These are phyloP conservation scores for Labroides dimidiatus DNA, from an alignment of 2,797 vertebrate species.

Conservation along the genomic window DNA sequence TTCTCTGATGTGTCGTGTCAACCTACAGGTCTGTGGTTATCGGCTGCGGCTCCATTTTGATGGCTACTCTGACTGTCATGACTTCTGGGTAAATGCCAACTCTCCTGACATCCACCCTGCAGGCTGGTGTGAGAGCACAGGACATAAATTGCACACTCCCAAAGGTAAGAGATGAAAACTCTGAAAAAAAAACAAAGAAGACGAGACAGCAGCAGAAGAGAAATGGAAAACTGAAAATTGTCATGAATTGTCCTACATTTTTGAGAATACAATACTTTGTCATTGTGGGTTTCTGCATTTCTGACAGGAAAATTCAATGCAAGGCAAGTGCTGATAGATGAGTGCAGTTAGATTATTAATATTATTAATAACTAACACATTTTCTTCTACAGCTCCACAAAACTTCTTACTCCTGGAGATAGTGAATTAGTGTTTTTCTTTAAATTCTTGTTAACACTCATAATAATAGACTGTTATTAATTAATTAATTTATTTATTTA, in stretches of 20 bases:
- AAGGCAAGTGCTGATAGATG: too few species aligned
- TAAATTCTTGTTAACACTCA: too few species aligned
- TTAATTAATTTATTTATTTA: neutral
- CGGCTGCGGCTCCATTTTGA: constrained; percentile 97
- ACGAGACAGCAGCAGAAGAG: neutral
- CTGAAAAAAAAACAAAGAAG: neutral
- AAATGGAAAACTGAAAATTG: neutral
- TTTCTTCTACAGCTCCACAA: too few species aligned
- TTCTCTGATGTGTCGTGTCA: neutral
- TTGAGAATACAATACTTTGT: neutral
- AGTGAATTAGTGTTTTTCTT: too few species aligned
- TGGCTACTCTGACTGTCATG: constrained; percentile 96
- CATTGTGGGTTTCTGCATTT: too few species aligned
- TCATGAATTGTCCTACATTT: neutral
- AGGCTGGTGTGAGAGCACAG: constrained; percentile 96
- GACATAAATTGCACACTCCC: constrained; percentile 94
- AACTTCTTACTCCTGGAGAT: too few species aligned
- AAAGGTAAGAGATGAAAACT: constrained; percentile 87
- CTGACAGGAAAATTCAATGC: too few species aligned
- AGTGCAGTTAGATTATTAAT: too few species aligned
- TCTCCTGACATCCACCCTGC: constrained; percentile 92
- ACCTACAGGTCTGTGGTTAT: constrained; percentile 91
- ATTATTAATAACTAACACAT: too few species aligned
- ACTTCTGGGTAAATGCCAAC: constrained; percentile 98
- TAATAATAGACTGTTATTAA: too few species aligned